Conservation (phyloP, 2,888 invertebrate species). For the Oligia fasciuncula region DNA sequence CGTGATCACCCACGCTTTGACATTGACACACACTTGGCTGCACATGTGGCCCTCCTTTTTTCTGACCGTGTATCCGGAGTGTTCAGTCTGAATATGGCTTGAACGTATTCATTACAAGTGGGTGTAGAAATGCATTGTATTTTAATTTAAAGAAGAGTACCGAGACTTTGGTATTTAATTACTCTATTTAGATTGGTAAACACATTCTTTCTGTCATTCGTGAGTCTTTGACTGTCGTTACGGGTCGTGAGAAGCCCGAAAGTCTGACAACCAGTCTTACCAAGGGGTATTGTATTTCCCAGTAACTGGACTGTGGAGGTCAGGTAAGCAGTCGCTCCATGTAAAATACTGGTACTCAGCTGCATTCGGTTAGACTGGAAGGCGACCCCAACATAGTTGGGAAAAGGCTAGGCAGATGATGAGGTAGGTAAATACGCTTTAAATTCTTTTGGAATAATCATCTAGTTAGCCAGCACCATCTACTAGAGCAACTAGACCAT, state of each 20-base stretch:
- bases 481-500: background rate
- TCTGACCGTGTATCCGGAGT: constrained; percentile 40
- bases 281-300: background rate
- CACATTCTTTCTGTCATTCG: background rate
- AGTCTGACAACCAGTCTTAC: background rate
- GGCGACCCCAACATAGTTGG: background rate
- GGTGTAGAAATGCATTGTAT: constrained; percentile 19
- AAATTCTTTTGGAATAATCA: background rate
- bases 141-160: constrained; percentile 27
- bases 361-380: background rate
- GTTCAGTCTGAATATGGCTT: constrained; percentile 15
- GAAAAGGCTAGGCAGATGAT: background rate
- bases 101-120: constrained; percentile 23
- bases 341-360: background rate
- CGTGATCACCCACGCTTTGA: constrained; percentile 61
- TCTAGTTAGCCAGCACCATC: background rate
- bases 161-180: constrained; percentile 6
- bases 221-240: background rate
- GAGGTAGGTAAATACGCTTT: background rate
- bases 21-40: constrained; percentile 65
- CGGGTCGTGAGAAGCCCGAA: background rate
- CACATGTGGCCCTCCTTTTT: constrained; percentile 59
- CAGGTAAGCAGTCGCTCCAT: background rate
- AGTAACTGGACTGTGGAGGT: background rate
- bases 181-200: constrained; percentile 10